Evolutionary conservation across 1,140 invertebrate species (phyloP).

Genomic region (Eurytemora carolleeae): DNA sequence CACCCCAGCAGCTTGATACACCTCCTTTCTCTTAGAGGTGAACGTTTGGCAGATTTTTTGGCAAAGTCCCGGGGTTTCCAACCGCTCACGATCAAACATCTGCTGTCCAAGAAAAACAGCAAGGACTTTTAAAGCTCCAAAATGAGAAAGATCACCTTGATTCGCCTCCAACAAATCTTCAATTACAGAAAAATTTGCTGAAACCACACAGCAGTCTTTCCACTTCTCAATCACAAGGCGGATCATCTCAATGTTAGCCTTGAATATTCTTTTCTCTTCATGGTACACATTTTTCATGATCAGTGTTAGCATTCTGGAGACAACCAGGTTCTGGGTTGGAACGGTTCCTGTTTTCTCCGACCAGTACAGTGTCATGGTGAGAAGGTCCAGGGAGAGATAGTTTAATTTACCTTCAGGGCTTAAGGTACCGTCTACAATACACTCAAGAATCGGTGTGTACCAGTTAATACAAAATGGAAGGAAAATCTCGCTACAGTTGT

Average conservation of each 20-base stretch:
- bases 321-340: neutral
- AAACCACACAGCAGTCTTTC: no score
- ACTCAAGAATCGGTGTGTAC: neutral
- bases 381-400: neutral
- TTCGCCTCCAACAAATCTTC: no score
- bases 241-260: no score
- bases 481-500: neutral
- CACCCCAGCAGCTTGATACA: neutral
- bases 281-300: neutral
- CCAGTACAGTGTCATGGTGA: neutral
- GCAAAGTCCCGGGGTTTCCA: no score
- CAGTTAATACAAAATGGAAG: neutral
- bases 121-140: no score
- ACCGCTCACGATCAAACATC: no score
- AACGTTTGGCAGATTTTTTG: no score
- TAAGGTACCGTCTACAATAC: neutral
- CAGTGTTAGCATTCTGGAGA: neutral
- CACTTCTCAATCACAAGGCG: no score
- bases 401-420: neutral
- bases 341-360: neutral
- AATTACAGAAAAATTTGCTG: no score
- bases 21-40: neutral
- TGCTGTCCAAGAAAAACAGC: no score
- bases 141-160: no score
- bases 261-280: no score